These are phyloP conservation scores for Salarias fasciatus DNA, from an alignment of 2,797 vertebrate genomes.

Conservation along the genomic window DNA sequence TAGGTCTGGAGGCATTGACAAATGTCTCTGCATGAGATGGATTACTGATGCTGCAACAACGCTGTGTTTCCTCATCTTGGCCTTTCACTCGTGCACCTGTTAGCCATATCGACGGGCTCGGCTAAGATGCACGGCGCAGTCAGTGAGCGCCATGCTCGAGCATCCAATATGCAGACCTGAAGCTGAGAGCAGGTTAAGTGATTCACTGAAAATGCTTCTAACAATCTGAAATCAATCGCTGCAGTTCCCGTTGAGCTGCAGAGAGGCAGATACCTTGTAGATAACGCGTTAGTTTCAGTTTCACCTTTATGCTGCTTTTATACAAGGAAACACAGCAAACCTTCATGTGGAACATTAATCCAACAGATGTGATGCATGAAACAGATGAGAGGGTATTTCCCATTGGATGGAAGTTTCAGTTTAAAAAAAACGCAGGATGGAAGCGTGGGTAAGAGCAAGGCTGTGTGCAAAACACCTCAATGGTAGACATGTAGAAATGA, in stretches of 20 bases:
- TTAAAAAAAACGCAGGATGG: too few relatives aligned
- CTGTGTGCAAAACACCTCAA: too few relatives aligned
- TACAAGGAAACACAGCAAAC: too few relatives aligned
- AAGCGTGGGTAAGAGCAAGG: too few relatives aligned
- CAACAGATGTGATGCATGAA: too few relatives aligned
- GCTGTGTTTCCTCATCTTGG: slow-evolving; percentile 34
- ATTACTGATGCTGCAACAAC: slow-evolving; percentile 52
- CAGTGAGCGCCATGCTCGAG: neutral
- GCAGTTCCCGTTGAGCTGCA: slow-evolving; percentile 26
- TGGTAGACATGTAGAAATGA: too few relatives aligned
- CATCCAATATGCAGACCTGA: slow-evolving; percentile 23
- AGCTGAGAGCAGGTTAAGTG: slow-evolving; percentile 41
- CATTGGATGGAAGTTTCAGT: too few relatives aligned
- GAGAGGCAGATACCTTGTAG: slow-evolving; percentile 23
- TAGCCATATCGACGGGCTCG: slow-evolving; percentile 43
- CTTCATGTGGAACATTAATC: too few relatives aligned
- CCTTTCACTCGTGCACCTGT: slow-evolving; percentile 53
- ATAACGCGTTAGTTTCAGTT: slow-evolving; percentile 16
- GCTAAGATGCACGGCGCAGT: slow-evolving; percentile 20
- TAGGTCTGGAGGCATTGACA: slow-evolving; percentile 48
- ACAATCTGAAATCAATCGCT: slow-evolving; percentile 51
- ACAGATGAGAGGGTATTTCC: too few relatives aligned
- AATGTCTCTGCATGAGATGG: slow-evolving; percentile 52
- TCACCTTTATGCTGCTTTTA: too few relatives aligned
- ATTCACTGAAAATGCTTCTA: slow-evolving; percentile 39